A percentile compares a stretch with the other conserved stretches of the same genome.
Evolutionary conservation across 2,888 invertebrate species (phyloP).

Genomic region (Heliconius ethilla): DNA sequence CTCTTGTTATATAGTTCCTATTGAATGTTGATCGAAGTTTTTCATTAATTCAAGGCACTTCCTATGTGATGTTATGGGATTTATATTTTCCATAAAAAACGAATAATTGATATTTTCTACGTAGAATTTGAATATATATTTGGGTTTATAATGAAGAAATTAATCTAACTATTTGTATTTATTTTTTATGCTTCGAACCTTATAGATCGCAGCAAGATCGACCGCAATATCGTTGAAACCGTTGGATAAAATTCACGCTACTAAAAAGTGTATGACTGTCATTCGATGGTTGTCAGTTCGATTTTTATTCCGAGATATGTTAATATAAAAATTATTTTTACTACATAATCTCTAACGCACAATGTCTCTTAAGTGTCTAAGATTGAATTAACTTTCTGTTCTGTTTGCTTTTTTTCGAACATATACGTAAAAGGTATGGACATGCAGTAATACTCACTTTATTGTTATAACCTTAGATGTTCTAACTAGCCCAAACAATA

Average conservation of each 20-base stretch:
- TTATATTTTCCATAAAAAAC: background rate
- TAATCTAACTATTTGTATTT: background rate
- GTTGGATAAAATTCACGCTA: too few relatives aligned
- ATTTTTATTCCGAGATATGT: background rate
- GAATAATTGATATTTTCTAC: background rate
- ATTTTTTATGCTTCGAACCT: background rate
- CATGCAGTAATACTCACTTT: too few relatives aligned
- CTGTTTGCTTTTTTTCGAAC: background rate
- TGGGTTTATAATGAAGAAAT: background rate
- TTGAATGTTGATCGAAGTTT: slow-evolving; percentile 2
- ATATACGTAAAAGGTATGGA: too few relatives aligned
- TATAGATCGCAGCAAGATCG: too few relatives aligned
- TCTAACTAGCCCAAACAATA: slow-evolving; percentile 26
- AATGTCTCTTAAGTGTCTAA: background rate
- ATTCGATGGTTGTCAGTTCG: background rate
- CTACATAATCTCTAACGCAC: background rate
- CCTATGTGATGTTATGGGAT: background rate
- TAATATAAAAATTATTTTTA: background rate
- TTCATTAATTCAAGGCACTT: background rate
- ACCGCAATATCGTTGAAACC: too few relatives aligned
- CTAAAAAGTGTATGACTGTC: background rate
- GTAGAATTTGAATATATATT: background rate
- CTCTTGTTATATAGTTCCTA: slow-evolving; percentile 2
- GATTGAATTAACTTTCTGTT: background rate
- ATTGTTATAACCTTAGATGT: too few relatives aligned